Evolutionary conservation across 2,888 invertebrate genomes (phyloP), one percentile per base, ranked within the genome.

Genomic region (Ochropleura plecta): DNA sequence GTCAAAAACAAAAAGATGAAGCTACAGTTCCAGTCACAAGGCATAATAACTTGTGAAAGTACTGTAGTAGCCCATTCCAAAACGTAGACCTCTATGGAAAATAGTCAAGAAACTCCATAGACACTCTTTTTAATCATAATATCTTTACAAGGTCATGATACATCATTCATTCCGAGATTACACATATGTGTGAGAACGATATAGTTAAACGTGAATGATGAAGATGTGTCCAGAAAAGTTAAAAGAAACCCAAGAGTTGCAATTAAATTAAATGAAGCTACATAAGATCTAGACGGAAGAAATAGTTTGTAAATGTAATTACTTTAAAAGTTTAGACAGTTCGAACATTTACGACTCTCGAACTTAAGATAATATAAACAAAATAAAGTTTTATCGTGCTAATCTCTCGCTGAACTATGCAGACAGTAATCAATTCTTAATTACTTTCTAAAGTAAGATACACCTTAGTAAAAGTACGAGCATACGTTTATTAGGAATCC

Each of bases 291-390:
- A 8, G 9, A 16, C 7, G 5, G 44, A 30, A 42, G 0, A 59
- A 68, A 48, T 44, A 59, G 57, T 63, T 77, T 63, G 57, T 57
- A 14, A 64, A 48, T 16, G 8, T 62, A 62, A 81, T 81, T 62
- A 66, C 40, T 51, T 66, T 8, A 30, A 42, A 46, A 66, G 62
- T 76, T 49, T 82, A 68, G 42, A 81, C 30, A 51, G 14, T 18
- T 48, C 3, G 18, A 66, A 1, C 49, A 67, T 77, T 76, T 59
- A 77, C 42, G 12, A 30, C 42, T 48, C 30, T 42, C 40, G 12
- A 14, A 30, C 59, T 63, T 53, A 40, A 51, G 5, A 12, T 46
- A 40, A 51, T 4, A 12, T 46, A 67, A 82, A 63, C 40, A 67
- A 68, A 76, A 62, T 55, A 62, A 53, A 68, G 30, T 67, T 68